These are phyloP conservation scores for Glareola pratincola DNA, from an alignment of 2,113 vertebrate genomes.

Conservation along the genomic window DNA sequence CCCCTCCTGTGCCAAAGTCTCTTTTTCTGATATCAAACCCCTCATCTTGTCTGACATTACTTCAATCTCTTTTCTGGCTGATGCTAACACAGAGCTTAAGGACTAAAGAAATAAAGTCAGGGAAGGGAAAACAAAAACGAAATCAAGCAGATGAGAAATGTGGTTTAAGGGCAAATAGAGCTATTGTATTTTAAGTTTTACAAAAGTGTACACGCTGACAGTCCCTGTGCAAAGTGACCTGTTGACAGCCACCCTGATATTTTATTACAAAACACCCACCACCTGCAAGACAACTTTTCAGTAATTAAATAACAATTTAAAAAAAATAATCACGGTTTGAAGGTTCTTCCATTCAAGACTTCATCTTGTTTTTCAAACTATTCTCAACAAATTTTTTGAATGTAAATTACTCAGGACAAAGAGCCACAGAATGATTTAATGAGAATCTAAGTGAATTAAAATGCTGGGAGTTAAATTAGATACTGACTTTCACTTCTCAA, in stretches of 20 bases:
- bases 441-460: neutral
- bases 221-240: neutral
- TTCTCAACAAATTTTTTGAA: neutral
- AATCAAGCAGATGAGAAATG: conserved; percentile 76
- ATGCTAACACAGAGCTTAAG: conserved; percentile 90
- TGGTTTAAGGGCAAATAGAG: conserved; percentile 45
- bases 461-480: neutral
- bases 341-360: neutral
- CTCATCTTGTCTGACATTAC: conserved; percentile 87
- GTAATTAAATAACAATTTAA: neutral
- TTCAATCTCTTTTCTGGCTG: conserved; percentile 88
- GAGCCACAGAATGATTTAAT: neutral
- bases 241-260: neutral
- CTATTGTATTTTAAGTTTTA: neutral
- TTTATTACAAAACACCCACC: neutral
- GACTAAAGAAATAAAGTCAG: conserved; percentile 85
- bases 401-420: neutral
- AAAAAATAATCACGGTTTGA: neutral
- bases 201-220: neutral
- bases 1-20: conserved; percentile 78
- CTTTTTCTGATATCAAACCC: conserved; percentile 84
- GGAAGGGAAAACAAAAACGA: conserved; percentile 78
- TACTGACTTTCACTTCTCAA: neutral
- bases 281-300: neutral
- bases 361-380: neutral